Evolutionary conservation across 2,113 vertebrate genomes (phyloP), one percentile per base, ranked within the genome.

Genomic region (Cryptotis parvus): DNA sequence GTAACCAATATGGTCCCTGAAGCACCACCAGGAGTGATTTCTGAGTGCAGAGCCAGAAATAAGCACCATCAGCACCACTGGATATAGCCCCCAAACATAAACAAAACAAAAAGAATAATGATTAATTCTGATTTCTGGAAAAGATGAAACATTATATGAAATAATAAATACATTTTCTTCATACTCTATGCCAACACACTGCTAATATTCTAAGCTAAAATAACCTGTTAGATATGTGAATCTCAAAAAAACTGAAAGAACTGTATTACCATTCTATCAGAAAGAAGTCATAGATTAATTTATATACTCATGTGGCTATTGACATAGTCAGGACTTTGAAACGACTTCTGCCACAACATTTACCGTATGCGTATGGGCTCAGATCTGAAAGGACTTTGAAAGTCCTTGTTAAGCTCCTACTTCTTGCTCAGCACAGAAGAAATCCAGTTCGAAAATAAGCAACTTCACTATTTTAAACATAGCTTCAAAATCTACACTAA

Each of bases 381-480:
- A 63, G 39, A 52, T 68, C 55, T 88, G 16, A 65, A 87, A 86
- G 41, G 15, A n/a, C 61, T 94, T 94, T 70, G 63, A 86, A 93
- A 91, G 68, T 85, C 87, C 74, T 95, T 88, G 61, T 24, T 84
- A 43, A 37, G 37, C 26, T 91, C 74, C 43, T 77, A n/a, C 52
- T 87, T 93, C 72, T 90, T 85, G 43, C 55, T 91, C 75, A 33
- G 26, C 31, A 16, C 45, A 82, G 37, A 91, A 77, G 72, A 73
- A 93, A 91, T 82, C 22, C 16, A 76, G 73, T 78, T 91, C 76
- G 61, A 49, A 94, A 94, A 73, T 83, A 68, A 77, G 52, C 76
- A 81, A 80, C 69, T 87, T 61, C 81, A 16, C 73, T 82, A 76
- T 88, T 91, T 91, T 81, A 85, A 93, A 73, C 52, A 29, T 68